Evolutionary conservation across 2,797 vertebrate species (phyloP).

Genomic region (Labeo calbasu): DNA sequence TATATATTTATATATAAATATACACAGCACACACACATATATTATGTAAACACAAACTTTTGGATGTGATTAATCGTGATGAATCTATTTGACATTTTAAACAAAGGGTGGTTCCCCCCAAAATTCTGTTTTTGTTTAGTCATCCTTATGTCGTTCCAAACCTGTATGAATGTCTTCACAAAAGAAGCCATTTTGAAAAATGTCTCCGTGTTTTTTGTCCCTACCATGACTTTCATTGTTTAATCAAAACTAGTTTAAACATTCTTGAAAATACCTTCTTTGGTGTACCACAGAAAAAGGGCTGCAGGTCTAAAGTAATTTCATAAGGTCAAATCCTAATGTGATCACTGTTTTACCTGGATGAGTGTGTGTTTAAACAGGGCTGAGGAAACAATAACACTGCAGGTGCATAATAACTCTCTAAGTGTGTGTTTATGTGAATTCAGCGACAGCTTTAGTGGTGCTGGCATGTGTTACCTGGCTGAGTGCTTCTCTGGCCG

Average conservation of each 20-base stretch:
- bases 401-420: background rate
- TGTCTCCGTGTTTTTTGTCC: background rate
- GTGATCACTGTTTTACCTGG: background rate
- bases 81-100: background rate
- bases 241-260: background rate
- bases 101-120: background rate
- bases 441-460: slow-evolving; percentile 1
- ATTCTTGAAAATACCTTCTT: slow-evolving; percentile 5
- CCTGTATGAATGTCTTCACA: background rate
- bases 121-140: background rate
- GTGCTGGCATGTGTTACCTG: slow-evolving; percentile 75
- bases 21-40: too few relatives aligned
- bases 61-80: too few relatives aligned
- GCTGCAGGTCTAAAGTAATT: background rate
- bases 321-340: slow-evolving; percentile 2
- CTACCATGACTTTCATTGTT: background rate
- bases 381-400: slow-evolving; percentile 3
- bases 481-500: slow-evolving; percentile 81
- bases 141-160: background rate
- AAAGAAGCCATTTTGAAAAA: background rate
- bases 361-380: slow-evolving; percentile 11
- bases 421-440: slow-evolving; percentile 14
- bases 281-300: background rate
- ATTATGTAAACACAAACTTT: too few relatives aligned
- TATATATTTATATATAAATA: too few relatives aligned